Evolutionary conservation across 1,140 invertebrate genomes (phyloP), one percentile per base, ranked within the genome.

Genomic region (Rhagoletis pomonella): DNA sequence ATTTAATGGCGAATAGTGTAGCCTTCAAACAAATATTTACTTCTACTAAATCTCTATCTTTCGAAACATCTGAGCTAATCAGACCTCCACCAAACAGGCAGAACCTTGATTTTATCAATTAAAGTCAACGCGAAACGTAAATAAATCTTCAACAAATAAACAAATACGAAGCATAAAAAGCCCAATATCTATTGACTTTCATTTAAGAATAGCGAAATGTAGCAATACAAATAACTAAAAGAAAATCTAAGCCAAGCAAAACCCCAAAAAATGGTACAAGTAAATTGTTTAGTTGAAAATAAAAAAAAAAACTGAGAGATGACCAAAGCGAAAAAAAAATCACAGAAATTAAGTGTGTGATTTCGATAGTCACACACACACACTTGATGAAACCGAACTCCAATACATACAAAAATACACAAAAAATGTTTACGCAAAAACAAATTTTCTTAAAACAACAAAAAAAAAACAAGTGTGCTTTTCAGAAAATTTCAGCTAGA

Each of bases 91-190:
- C 47, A 81, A 81, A 81, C 17, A 29, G 47, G 14, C 73, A 55
- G 73, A 81, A 55, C 73, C 47, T 81, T 81, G 73, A 55, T 81
- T 55, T 81, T 81, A 58, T 81, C 44, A 81, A 81, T 81, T 81
- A 55, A 81, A 81, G 12, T n/a, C 6, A 55, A 29, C 44, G 47
- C 69, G 29, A 67, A 67, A 39, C 42, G 65, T 67, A 67, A 67
- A 73, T 73, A 73, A 73, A 55, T 55, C 42, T 12, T 17, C 73
- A 81, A 50, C 50, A 81, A 86, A 39, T 86, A 86, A 86, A 86
- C 85, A 86, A 86, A 14, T 44, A 1, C 44, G 44, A 64, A 62
- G 50, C 59, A 50, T 6, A 58, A 29, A 1, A 7, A 2, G 0
- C 44, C 1, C 4, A 3, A 47, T 29, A 29, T 29, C 0, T 29